Evolutionary conservation across 2,113 vertebrate species (phyloP), one percentile per base, ranked within the genome.

Genomic region (Mugil cephalus): DNA sequence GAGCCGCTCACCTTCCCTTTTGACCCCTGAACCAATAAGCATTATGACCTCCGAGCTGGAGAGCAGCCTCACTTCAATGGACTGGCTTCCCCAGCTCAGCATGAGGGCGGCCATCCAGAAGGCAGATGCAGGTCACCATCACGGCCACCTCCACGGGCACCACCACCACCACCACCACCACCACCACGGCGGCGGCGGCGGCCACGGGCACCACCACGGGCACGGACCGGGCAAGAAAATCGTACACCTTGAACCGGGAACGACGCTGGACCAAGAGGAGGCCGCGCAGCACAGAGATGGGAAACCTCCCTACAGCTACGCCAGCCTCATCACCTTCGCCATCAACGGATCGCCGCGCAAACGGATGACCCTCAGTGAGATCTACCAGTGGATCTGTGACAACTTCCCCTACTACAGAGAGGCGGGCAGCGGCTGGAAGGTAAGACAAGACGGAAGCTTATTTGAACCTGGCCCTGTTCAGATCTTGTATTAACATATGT

Each of bases 361-460:
- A 93, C 94, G 95, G 86, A 97, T 97, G 96, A 97, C 96, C 77
- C 94, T 97, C 74, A 97, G 96, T 79, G 96, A 97, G 91, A 97
- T 97, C 92, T 97, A 97, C 87, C 96, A 96, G 84, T 93, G 91
- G 90, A 93, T 93, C 83, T 92, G 92, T 43, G 92, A 97, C 93
- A 97, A 97, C 91, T 97, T 97, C 72, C 96, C 96, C 4, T 97
- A 97, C 90, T 97, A 97, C 91, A 89, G 95, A 87, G 96, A 97
- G 89, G 96, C 96, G 35, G 96, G 96, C 86, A 97, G 96, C 58
- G 96, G 96, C 84, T 97, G 96, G 96, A 97, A 97, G 96, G 96
- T 97, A 95, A 93, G 80, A 54, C 0, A 1, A 19, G 9, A 69
- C 10, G 12, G 10, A 21, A 63, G 8, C 10, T 10, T 46, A 10